A percentile compares a stretch with the other conserved stretches of the same genome.
Evolutionary conservation across 2,113 vertebrate genomes (phyloP).

Genomic region (Microcebus tavaratra): DNA sequence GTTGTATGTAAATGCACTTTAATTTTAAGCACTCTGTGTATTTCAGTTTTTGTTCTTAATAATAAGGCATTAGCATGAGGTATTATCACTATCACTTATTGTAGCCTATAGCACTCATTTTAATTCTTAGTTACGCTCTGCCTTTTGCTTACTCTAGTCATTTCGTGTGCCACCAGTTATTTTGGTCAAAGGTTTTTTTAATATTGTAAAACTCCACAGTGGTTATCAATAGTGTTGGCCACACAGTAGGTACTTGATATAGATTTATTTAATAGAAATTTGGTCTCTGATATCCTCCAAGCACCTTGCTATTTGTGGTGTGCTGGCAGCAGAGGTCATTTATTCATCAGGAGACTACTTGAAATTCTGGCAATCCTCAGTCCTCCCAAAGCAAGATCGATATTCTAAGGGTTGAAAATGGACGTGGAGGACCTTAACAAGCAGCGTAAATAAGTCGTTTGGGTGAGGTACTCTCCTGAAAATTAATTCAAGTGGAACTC

Average conservation of each 20-base stretch:
- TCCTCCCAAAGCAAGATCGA: not conserved
- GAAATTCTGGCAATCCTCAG: not conserved
- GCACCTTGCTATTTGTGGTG: not conserved
- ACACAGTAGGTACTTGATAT: not conserved
- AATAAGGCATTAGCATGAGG: not conserved
- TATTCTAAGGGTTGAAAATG: not conserved
- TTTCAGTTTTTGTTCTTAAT: constrained; percentile 1
- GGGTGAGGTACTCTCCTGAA: not conserved
- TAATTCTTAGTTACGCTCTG: not conserved
- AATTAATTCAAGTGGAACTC: not conserved
- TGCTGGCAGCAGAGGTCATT: not conserved
- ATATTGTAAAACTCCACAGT: not conserved
- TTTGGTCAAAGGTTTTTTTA: not conserved
- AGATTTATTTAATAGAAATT: not conserved
- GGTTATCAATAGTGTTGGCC: not conserved
- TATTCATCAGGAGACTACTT: not conserved
- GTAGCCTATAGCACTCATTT: not conserved
- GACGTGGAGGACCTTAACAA: not conserved
- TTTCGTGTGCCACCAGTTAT: not conserved
- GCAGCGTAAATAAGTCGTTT: not conserved
- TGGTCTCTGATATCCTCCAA: not conserved
- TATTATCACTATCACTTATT: not conserved
- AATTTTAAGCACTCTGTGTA: not conserved
- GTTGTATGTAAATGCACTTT: not conserved
- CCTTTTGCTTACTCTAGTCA: not conserved